Conservation (phyloP, 2,113 vertebrate species). For the Capreolus pygargus region DNA sequence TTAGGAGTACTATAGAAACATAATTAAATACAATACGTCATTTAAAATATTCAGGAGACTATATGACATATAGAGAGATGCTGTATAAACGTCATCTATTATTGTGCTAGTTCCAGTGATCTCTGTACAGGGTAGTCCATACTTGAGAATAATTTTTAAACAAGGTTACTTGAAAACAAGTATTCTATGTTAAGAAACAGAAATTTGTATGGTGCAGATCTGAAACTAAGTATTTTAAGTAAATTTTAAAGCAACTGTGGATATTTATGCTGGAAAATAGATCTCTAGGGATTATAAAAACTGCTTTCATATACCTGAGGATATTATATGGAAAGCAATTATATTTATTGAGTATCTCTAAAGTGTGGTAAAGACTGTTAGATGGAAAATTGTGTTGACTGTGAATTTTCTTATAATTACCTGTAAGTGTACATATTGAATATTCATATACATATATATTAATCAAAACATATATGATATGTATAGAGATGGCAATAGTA, state of each 20-base stretch:
- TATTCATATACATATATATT: not conserved
- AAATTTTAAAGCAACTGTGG: not conserved
- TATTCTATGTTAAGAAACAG: not conserved
- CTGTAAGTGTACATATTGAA: not conserved
- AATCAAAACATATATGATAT: not conserved
- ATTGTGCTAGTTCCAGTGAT: not conserved
- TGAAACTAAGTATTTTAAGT: not conserved
- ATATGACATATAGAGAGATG: not conserved
- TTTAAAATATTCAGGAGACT: not conserved
- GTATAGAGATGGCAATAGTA: not conserved
- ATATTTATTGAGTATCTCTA: not conserved
- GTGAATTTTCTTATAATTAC: not conserved
- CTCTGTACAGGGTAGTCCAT: not conserved
- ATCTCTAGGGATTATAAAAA: not conserved
- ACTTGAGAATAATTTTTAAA: not conserved
- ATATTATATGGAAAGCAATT: not conserved
- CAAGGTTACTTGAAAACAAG: not conserved
- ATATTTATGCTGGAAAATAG: not conserved
- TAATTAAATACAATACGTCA: not conserved
- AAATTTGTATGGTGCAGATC: not conserved
- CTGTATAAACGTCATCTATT: not conserved
- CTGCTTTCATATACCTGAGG: not conserved
- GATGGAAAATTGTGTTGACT: not conserved
- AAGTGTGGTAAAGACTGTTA: not conserved
- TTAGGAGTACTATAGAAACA: not conserved